A percentile compares a stretch with the other conserved stretches of the same genome.
These are phyloP conservation scores for Sula dactylatra DNA, from an alignment of 2,113 vertebrate genomes.

Conservation along the genomic window DNA sequence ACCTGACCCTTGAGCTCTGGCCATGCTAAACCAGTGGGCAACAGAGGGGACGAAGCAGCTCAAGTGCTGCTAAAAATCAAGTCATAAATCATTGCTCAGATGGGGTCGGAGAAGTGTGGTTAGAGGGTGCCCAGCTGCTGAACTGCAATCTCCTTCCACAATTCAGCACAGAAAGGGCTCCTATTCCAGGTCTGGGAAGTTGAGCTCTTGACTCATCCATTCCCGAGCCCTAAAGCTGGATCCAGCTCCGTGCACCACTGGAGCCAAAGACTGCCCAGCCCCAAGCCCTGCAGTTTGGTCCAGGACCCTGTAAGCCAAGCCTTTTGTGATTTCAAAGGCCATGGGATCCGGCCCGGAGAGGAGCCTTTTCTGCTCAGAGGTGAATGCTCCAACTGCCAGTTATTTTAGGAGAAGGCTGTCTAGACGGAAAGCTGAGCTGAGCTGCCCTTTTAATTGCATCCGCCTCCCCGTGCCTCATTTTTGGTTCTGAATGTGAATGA, in stretches of 20 bases:
- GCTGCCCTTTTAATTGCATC: constrained; percentile 38
- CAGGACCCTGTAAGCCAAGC: background rate
- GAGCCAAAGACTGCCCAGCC: background rate
- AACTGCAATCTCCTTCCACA: background rate
- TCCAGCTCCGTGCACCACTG: fast-evolving
- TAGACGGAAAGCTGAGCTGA: constrained; percentile 30
- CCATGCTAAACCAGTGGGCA: fast-evolving
- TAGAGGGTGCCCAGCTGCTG: background rate
- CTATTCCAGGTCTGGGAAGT: background rate
- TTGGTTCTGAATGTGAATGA: background rate
- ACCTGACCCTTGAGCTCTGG: background rate
- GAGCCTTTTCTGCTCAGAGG: background rate
- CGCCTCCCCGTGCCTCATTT: background rate
- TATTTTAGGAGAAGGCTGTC: constrained; percentile 39
- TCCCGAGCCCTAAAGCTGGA: background rate
- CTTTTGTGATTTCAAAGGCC: background rate
- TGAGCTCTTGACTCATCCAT: background rate
- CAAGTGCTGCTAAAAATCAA: background rate
- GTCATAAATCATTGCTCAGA: background rate
- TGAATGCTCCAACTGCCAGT: background rate
- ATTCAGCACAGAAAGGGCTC: background rate
- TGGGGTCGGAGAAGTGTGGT: background rate
- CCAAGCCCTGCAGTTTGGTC: background rate
- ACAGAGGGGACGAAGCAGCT: background rate
- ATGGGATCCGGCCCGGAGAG: fast-evolving